Evolutionary conservation across 2,888 invertebrate genomes (phyloP).

Genomic region (Noctua pronuba): DNA sequence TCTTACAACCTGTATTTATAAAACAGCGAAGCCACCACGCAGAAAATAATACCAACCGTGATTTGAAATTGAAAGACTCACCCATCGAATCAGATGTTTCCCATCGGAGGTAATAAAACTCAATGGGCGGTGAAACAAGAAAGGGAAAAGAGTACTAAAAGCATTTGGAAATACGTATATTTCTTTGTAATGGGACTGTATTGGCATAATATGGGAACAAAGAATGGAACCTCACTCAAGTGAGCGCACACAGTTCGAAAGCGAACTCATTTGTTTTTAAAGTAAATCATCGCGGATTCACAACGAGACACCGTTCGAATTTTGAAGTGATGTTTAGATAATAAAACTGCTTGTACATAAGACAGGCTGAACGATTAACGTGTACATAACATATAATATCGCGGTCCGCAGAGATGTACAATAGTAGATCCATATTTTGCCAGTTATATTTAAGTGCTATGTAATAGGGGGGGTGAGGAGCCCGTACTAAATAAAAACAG

Average conservation of each 20-base stretch:
- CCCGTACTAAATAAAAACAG: too few species aligned
- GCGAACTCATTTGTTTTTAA: neutral
- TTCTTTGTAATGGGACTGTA: conserved; percentile 5
- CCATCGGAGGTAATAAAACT: conserved; percentile 29
- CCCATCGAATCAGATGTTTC: conserved; percentile 12
- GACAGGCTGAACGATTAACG: too few species aligned
- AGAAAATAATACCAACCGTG: neutral
- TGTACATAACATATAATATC: too few species aligned
- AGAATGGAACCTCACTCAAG: neutral
- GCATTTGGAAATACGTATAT: conserved; percentile 9
- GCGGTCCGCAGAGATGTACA: too few species aligned
- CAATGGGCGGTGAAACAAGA: conserved; percentile 35
- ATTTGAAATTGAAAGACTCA: conserved; percentile 13
- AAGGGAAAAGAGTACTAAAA: conserved; percentile 4
- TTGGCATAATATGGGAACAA: neutral
- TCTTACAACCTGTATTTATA: too few species aligned
- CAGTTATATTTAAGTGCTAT: too few species aligned
- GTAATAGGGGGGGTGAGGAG: too few species aligned
- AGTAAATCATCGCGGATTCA: neutral
- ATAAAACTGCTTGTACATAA: neutral
- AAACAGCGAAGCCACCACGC: neutral
- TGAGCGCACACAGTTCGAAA: conserved; percentile 9
- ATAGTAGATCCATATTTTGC: too few species aligned
- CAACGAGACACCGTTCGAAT: neutral
- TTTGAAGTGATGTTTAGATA: neutral